Evolutionary conservation across 2,797 vertebrate species (phyloP).

Genomic region (Ctenosaura bakeri): DNA sequence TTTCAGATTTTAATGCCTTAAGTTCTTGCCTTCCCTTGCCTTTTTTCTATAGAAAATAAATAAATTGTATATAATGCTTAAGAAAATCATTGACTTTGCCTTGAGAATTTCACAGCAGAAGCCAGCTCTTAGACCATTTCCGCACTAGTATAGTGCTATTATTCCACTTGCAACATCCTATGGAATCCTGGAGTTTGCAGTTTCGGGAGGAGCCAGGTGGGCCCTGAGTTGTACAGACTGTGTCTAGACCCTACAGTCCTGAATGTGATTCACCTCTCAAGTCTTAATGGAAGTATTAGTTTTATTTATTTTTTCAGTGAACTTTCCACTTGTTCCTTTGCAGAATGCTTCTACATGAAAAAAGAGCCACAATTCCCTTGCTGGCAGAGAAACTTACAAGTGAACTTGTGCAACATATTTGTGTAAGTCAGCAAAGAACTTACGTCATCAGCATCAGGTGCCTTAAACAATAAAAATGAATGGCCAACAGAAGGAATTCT

Average conservation of each 20-base stretch:
- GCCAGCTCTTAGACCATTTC: not conserved
- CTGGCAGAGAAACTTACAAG: slow-evolving; percentile 88
- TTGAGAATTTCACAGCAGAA: not conserved
- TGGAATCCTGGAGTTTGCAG: too few species aligned
- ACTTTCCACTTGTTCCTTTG: slow-evolving; percentile 22
- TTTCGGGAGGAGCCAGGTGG: too few species aligned
- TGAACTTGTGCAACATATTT: slow-evolving; percentile 89
- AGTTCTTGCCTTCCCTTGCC: too few species aligned
- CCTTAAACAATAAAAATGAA: not conserved
- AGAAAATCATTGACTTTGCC: not conserved
- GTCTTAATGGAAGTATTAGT: rapidly evolving
- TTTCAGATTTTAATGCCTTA: not conserved
- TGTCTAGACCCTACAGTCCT: too few species aligned
- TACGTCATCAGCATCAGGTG: not conserved
- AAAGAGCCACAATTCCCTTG: slow-evolving; percentile 84
- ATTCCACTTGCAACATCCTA: too few species aligned
- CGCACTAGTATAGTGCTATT: too few species aligned
- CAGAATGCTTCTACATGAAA: slow-evolving; percentile 83
- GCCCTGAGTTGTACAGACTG: too few species aligned
- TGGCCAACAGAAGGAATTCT: slow-evolving; percentile 8
- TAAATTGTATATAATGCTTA: not conserved
- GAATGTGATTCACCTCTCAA: too few species aligned
- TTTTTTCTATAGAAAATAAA: not conserved
- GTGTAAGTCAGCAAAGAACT: slow-evolving; percentile 76
- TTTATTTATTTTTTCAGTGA: not conserved